Evolutionary conservation across 1,140 invertebrate genomes (phyloP).

Genomic region (Branchinecta lynchi): DNA sequence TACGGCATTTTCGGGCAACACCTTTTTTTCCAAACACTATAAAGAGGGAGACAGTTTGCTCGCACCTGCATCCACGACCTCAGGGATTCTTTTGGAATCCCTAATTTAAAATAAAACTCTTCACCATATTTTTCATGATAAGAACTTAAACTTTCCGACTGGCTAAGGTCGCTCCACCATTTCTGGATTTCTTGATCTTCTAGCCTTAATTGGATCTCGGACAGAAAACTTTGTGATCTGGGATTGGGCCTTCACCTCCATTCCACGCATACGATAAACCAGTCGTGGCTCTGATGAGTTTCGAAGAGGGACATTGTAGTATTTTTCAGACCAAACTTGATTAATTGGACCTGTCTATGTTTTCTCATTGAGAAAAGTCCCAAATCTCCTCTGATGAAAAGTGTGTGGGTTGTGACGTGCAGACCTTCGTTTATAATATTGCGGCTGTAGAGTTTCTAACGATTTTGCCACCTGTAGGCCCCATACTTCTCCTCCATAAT

Average conservation of each 20-base stretch:
- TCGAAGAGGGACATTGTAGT: conserved; percentile 9
- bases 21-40: no score
- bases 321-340: conserved; percentile 1
- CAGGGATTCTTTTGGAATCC: no score
- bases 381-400: no score
- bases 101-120: no score
- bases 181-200: conserved; percentile 9
- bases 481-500: conserved; percentile 9
- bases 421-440: conserved; percentile 7
- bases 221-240: conserved; percentile 6
- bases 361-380: no score
- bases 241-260: neutral
- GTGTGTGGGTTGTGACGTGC: conserved; percentile 8
- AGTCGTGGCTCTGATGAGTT: neutral
- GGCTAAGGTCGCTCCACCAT: conserved; percentile 8
- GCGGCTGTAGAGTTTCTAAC: conserved; percentile 9
- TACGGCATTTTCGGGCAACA: no score
- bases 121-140: no score
- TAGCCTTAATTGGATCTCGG: conserved; percentile 1
- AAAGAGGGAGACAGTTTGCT: no score
- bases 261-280: conserved; percentile 9
- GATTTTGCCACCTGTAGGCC: conserved; percentile 1
- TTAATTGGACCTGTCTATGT: no score
- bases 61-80: no score
- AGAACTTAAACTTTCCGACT: no score